Percentiles rank a stretch among this genome's conserved stretches.
These are phyloP conservation scores for Hypomecis atomaria DNA, from an alignment of 2,888 invertebrate species.

Conservation along the genomic window DNA sequence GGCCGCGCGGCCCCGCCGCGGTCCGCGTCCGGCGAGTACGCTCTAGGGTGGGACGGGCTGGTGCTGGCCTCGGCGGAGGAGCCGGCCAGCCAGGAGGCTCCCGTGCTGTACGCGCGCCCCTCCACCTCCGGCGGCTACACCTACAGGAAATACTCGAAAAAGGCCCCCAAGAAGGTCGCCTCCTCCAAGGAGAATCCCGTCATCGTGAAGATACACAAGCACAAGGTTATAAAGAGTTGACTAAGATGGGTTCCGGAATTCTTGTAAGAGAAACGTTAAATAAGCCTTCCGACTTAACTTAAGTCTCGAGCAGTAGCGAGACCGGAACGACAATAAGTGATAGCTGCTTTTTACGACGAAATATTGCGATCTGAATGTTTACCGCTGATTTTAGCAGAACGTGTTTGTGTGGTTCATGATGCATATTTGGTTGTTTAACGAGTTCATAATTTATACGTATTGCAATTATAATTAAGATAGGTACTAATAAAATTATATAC, in stretches of 20 bases:
- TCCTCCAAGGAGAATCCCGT: conserved; percentile 53
- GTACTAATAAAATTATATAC: no score
- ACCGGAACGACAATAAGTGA: not conserved
- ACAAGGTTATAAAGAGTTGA: conserved; percentile 58
- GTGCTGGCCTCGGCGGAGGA: conserved; percentile 26
- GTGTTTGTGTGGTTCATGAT: not conserved
- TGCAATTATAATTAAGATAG: no score
- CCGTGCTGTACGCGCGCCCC: conserved; percentile 70
- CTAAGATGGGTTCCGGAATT: conserved; percentile 29
- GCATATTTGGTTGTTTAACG: no score
- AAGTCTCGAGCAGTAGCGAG: not conserved
- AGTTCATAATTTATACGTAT: no score
- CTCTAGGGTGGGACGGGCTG: conserved; percentile 25
- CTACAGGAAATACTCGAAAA: conserved; percentile 49
- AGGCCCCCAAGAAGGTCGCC: conserved; percentile 38
- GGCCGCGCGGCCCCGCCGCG: conserved; percentile 23
- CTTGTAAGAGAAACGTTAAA: conserved; percentile 3
- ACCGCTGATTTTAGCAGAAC: not conserved
- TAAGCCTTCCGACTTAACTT: not conserved
- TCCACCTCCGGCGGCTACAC: conserved; percentile 66
- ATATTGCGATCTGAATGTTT: not conserved
- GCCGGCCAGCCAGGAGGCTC: conserved; percentile 41
- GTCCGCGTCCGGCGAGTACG: conserved; percentile 13
- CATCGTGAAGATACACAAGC: conserved; percentile 70
- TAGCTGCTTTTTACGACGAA: not conserved